Evolutionary conservation across 2,797 vertebrate species (phyloP).

Genomic region (Sibirionetta formosa): DNA sequence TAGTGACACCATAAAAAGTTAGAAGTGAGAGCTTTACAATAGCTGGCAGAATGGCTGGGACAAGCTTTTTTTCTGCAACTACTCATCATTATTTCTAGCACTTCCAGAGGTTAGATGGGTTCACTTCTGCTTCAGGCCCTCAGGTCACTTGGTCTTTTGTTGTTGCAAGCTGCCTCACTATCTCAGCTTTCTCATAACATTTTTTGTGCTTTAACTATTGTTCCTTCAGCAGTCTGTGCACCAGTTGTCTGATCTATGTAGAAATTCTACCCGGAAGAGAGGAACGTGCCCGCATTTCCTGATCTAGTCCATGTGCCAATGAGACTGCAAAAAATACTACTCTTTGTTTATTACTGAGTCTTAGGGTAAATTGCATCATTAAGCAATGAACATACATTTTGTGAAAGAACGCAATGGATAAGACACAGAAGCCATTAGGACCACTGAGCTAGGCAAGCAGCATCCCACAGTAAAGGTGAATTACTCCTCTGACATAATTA

Average conservation of each 20-base stretch:
- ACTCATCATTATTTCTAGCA: background rate
- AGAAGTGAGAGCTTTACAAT: background rate
- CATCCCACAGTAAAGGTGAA: background rate
- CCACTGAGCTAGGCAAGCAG: background rate
- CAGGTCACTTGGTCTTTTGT: background rate
- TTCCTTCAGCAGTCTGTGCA: background rate
- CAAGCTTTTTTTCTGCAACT: background rate
- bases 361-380: background rate
- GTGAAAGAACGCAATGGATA: background rate
- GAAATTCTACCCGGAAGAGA: background rate
- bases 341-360: background rate
- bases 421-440: background rate
- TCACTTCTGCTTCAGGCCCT: background rate
- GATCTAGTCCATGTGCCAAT: background rate
- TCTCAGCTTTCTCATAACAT: background rate
- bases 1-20: background rate
- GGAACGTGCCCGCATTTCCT: background rate
- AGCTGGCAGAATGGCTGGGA: background rate
- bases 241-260: accelerated
- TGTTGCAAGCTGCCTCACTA: background rate
- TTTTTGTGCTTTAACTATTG: background rate
- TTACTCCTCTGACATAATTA: background rate
- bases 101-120: background rate
- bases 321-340: background rate
- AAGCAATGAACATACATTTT: background rate